These are phyloP conservation scores for Mionectes olivaceus DNA, from an alignment of 2,797 vertebrate genomes.

Conservation along the genomic window DNA sequence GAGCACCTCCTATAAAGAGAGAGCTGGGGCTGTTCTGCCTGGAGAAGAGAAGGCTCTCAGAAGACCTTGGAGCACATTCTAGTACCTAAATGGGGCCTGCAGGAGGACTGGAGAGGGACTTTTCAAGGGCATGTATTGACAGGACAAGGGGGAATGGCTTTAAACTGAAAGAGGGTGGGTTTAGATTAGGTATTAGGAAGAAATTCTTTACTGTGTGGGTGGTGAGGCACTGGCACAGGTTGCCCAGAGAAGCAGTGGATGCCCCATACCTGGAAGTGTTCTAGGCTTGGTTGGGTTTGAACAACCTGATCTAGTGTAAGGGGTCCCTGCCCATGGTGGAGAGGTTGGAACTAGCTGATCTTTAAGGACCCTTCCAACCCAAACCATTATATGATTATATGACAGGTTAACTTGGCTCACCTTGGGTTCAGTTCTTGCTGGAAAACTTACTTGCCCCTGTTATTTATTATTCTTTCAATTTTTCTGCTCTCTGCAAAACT, in stretches of 20 bases:
- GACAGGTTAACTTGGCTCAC: not conserved
- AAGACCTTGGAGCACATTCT: not conserved
- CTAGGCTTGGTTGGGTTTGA: not conserved
- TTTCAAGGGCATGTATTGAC: no score
- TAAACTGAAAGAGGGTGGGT: not conserved
- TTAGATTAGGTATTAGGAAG: not conserved
- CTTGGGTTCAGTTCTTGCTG: not conserved
- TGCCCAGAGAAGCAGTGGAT: not conserved
- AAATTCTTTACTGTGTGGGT: not conserved
- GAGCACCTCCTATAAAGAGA: not conserved
- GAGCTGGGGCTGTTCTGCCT: not conserved
- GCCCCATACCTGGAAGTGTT: not conserved
- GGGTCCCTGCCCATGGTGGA: not conserved
- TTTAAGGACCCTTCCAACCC: not conserved
- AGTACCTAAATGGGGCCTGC: not conserved
- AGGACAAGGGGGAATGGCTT: not conserved
- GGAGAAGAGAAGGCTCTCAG: not conserved
- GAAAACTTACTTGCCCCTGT: not conserved
- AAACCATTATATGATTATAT: not conserved
- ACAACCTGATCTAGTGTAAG: not conserved
- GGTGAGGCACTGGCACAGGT: not conserved
- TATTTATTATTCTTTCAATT: slow-evolving; percentile 30
- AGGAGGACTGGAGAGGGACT: not conserved
- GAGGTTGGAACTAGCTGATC: not conserved
- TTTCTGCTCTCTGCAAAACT: not conserved